phyloP scores from a whole-genome alignment of 2,113 vertebrate genomes.

The Atrichornis clamosus region DNA sequence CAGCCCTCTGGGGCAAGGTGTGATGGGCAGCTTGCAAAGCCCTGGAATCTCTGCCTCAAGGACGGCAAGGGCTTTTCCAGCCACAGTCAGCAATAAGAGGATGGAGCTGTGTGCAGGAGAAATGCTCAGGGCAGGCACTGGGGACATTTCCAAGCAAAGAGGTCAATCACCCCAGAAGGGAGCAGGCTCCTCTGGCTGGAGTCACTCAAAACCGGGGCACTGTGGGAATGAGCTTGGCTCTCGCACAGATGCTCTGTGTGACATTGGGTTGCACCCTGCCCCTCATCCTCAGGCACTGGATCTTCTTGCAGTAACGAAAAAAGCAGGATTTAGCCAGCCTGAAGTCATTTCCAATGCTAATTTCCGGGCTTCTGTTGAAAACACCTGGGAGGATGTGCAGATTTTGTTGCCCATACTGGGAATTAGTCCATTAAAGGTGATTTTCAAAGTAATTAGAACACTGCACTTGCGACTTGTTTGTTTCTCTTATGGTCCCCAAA shows the following conservation, averaged over 20 bases:
- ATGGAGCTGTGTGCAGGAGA: background rate
- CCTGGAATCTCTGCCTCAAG: background rate
- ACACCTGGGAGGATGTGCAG: slow-evolving; percentile 3
- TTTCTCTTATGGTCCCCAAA: background rate
- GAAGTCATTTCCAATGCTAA: slow-evolving; percentile 2
- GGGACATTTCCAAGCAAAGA: background rate
- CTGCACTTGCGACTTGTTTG: background rate
- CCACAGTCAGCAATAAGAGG: background rate
- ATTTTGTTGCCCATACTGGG: background rate
- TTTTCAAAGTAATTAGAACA: background rate
- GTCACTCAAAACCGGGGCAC: background rate
- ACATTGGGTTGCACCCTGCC: background rate
- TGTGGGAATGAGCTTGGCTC: background rate
- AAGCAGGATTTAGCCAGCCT: background rate
- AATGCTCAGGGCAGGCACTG: background rate
- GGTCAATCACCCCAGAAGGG: background rate
- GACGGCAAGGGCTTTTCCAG: background rate
- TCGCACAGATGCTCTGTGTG: background rate
- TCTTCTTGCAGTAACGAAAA: background rate
- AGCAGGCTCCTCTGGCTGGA: background rate
- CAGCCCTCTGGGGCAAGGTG: background rate
- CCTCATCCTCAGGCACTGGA: background rate
- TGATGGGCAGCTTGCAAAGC: background rate
- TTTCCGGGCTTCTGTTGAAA: background rate
- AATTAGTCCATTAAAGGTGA: slow-evolving; percentile 22